Evolutionary conservation across 2,797 vertebrate species (phyloP), one percentile per base, ranked within the genome.

Genomic region (Cephalopachus bancanus): DNA sequence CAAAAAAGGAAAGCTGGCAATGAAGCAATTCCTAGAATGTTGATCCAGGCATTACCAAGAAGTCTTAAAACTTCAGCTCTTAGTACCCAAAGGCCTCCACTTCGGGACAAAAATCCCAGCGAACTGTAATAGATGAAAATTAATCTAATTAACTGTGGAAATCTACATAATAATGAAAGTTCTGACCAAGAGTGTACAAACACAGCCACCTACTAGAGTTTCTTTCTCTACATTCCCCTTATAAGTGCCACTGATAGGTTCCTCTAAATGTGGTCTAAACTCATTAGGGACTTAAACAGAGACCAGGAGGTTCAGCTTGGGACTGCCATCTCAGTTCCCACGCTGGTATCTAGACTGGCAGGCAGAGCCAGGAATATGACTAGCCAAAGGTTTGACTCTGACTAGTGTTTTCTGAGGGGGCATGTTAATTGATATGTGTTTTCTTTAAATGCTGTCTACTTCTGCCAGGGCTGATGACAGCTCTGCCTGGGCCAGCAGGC

Each of bases 1-100:
- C 97, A 97, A 98, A 97, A 97, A 97, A 97, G 86, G 92, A 96
- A 98, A 95, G 95, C 96, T 96, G 97, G 97, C 92, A 96, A 94
- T 91, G 92, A 98, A 98, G 97, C 91, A 96, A 76, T 97, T 89
- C 96, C 97, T 98, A 98, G 93, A 98, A 98, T 95, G 94, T 86
- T 96, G 96, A 96, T 93, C 94, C 86, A 97, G 89, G 92, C 88
- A 94, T 98, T 98, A 97, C 91, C 94, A 94, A 91, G 93, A 97
- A 96, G 93, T 90, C n/a, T 71, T 53, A 94, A 89, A 81, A 65
- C 59, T 83, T 80, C 49, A 49, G n/a, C 84, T 93, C 79, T 83
- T 44, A 69, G 75, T 67, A 74, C 59, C 55, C 55, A 79, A 97
- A 91, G 20, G 51, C 26, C 64, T 85, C 85, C 37, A 60, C 81